Base-by-base conservation (phyloP, 1,140 invertebrate species). In the Dreissena polymorpha region DNA sequence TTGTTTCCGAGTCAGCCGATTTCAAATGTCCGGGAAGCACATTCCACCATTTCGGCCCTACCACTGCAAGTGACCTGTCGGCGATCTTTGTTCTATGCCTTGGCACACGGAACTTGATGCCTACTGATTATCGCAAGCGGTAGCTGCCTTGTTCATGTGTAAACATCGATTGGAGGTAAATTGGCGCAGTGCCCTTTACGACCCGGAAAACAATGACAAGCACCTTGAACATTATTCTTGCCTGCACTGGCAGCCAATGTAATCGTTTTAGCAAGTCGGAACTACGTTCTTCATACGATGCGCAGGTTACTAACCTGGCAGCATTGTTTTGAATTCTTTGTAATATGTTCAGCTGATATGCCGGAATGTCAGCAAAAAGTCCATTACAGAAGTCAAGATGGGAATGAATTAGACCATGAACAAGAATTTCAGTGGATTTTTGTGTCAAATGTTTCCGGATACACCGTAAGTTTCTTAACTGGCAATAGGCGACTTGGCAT, bases 341-440 rank as follows among this genome's bases (percentile, higher is more conserved):
- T 57, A 73, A 21, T 12, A 10, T 53, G 8, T 21, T 57, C 0
- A 73, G 7, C 29, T 55, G 51, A 55, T 73, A 73, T 7, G 10
- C 53, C 7, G n/a, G 71, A 21, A 73, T 73, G 6, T 55, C 23
- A 55, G 71, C 14, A 25, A 55, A 57, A 55, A 73, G 50, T 12
- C 71, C 49, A 29, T 73, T 57, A 18, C 71, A 73, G n/a, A 53
- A 73, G 23, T 73, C 71, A 53, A 73, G 0, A 57, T 73, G 71
- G 1, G 71, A 73, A 55, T 73, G 71, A 25, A 73, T 23, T 14
- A 73, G 21, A 1, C 71, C 49, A 57, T 73, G 71, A 12, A 55
- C 50, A 0, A 57, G 13, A 3, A 21, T 13, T 55, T 55, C 71
- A 23, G 71, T 51, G 6, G 29, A 25, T 49, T 71, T 3, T 39